These are phyloP conservation scores for Lasaia peninsularis DNA, from an alignment of 1,140 invertebrate genomes.

Conservation along the genomic window DNA sequence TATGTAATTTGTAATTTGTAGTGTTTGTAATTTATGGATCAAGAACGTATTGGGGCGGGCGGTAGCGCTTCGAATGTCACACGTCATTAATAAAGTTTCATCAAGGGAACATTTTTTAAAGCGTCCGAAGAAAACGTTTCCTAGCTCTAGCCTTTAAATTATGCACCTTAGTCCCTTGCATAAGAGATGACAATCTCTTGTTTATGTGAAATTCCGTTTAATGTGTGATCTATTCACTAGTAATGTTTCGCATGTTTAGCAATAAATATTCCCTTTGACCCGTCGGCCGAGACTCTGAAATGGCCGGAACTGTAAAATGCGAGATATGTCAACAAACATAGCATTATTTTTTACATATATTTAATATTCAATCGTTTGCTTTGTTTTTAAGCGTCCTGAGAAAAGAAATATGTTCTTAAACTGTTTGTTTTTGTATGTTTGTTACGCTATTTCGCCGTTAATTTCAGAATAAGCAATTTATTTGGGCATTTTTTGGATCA, in stretches of 20 bases:
- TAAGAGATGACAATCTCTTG: neutral
- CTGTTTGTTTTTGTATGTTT: too few species aligned
- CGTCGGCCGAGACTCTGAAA: constrained; percentile 14
- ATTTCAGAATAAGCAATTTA: too few species aligned
- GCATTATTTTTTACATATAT: neutral
- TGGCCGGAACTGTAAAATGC: constrained; percentile 31
- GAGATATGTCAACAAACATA: constrained; percentile 29
- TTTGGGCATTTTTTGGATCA: too few species aligned
- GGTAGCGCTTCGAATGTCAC: constrained; percentile 60
- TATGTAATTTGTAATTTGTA: constrained; percentile 15
- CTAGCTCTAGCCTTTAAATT: neutral
- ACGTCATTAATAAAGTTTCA: constrained; percentile 55
- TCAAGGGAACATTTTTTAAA: constrained; percentile 24
- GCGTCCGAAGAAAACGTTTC: neutral
- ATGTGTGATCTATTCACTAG: constrained; percentile 20
- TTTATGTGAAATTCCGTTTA: neutral
- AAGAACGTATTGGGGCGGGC: constrained; percentile 41
- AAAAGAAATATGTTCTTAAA: too few species aligned
- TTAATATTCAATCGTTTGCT: neutral
- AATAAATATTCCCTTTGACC: constrained; percentile 28
- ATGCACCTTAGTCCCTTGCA: neutral
- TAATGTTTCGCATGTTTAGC: constrained; percentile 24
- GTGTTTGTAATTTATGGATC: constrained; percentile 46
- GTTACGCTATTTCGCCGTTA: too few species aligned
- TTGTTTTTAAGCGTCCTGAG: neutral